Evolutionary conservation across 1,140 invertebrate species (phyloP).

Genomic region (Forficula auricularia): DNA sequence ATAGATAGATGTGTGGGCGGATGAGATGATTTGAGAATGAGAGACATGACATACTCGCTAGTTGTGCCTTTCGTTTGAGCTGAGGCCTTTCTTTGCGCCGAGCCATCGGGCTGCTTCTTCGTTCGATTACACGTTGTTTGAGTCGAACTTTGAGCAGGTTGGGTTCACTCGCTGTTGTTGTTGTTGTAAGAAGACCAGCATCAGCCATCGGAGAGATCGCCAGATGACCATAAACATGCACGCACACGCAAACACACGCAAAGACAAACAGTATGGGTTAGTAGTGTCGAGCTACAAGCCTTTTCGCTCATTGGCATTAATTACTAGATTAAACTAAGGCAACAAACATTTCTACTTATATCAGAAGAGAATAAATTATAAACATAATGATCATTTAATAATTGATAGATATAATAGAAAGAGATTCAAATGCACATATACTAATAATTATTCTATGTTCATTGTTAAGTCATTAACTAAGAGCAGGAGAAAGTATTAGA

Average conservation of each 20-base stretch:
- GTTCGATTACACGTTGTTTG: constrained; percentile 86
- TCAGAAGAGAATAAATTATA: too few relatives aligned
- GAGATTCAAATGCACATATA: too few relatives aligned
- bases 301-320: background rate
- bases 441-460: too few relatives aligned
- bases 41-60: constrained; percentile 52
- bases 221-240: constrained; percentile 9
- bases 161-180: constrained; percentile 75
- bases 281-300: background rate
- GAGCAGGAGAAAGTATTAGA: too few relatives aligned
- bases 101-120: constrained; percentile 69
- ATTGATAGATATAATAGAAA: too few relatives aligned
- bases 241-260: constrained; percentile 14
- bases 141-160: constrained; percentile 91
- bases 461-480: too few relatives aligned
- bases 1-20: too few relatives aligned
- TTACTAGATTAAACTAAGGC: too few relatives aligned
- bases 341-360: too few relatives aligned
- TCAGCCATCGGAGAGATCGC: constrained; percentile 27
- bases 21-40: too few relatives aligned
- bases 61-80: constrained; percentile 54
- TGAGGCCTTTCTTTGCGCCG: constrained; percentile 54
- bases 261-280: constrained; percentile 7
- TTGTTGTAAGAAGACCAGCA: constrained; percentile 14
- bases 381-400: too few relatives aligned